phyloP scores from a whole-genome alignment of 1,140 invertebrate genomes.

The Sipha flava region DNA sequence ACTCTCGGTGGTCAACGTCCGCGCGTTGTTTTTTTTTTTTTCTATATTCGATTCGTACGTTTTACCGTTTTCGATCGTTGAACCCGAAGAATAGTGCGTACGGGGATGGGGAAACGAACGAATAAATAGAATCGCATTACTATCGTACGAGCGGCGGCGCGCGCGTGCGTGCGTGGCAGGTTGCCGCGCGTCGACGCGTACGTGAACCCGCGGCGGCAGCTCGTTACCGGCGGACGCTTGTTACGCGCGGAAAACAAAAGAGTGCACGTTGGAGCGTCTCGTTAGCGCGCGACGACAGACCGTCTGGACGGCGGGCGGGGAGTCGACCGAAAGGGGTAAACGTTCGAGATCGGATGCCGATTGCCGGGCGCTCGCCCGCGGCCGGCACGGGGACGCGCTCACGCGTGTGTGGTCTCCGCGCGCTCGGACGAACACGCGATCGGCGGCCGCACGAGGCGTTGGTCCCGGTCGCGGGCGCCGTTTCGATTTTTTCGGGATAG shows the following conservation, averaged over 20 bases:
- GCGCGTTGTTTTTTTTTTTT: background rate
- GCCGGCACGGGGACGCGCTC: background rate
- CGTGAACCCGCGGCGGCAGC: background rate
- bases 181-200: background rate
- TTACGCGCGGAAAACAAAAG: conserved; percentile 23
- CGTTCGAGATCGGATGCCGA: background rate
- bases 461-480: too few species aligned
- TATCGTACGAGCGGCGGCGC: background rate
- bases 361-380: too few species aligned
- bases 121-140: background rate
- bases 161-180: too few species aligned
- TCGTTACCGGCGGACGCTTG: conserved; percentile 17
- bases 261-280: conserved; percentile 26
- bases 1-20: background rate
- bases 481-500: too few species aligned
- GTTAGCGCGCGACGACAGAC: conserved; percentile 23
- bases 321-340: background rate
- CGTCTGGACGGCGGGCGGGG: background rate
- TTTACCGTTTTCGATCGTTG: conserved; percentile 16
- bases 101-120: background rate
- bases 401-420: background rate
- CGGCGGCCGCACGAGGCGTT: too few species aligned
- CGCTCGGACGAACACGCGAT: too few species aligned
- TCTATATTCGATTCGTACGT: background rate
- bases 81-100: background rate